Evolutionary conservation across 1,140 invertebrate species (phyloP).

Genomic region (Meloidogyne exigua): DNA sequence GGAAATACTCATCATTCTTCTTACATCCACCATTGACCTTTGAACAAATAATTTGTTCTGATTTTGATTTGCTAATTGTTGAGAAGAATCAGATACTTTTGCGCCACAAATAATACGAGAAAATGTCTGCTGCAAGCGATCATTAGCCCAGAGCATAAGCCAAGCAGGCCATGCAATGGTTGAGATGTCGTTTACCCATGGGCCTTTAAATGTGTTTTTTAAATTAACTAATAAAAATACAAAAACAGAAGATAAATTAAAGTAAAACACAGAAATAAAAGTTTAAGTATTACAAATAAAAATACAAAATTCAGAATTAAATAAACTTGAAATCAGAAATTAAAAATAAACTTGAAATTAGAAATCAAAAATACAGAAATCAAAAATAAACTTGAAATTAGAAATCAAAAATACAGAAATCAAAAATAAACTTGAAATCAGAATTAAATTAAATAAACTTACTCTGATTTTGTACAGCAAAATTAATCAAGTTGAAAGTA

Average conservation of each 20-base stretch:
- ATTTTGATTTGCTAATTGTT: background rate
- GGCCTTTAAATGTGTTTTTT: background rate
- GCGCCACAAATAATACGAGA: background rate
- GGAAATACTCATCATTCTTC: background rate
- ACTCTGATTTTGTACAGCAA: background rate
- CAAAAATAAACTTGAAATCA: too few species aligned
- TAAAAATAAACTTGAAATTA: too few species aligned
- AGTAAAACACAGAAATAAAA: too few species aligned
- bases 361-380: too few species aligned
- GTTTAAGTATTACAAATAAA: too few species aligned
- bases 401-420: too few species aligned
- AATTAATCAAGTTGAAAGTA: background rate
- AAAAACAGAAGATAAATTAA: background rate
- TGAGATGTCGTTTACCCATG: background rate
- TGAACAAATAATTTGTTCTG: background rate
- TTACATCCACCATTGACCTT: background rate
- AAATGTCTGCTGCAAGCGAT: background rate
- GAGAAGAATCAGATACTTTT: background rate
- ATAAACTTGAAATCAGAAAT: background rate
- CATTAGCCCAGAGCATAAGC: background rate
- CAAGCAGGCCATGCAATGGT: background rate
- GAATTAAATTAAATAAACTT: background rate
- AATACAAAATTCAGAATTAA: too few species aligned
- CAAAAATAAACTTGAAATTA: too few species aligned
- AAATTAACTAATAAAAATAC: background rate